Conservation (phyloP, 2,888 invertebrate species). For the Horisme vitalbata region DNA sequence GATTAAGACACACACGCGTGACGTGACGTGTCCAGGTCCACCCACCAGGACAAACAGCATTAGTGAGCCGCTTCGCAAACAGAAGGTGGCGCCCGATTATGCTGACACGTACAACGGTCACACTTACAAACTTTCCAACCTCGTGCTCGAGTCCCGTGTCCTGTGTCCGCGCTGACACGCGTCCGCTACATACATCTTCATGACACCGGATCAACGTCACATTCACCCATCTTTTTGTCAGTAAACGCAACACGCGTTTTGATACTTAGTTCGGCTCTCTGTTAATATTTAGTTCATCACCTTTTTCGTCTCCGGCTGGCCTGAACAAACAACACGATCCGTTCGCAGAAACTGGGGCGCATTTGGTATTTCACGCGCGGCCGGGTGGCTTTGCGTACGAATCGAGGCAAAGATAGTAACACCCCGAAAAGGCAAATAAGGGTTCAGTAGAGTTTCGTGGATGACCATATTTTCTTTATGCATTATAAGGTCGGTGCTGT, state of each 20-base stretch:
- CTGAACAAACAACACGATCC: conserved; percentile 79
- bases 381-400: conserved; percentile 72
- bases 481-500: conserved; percentile 66
- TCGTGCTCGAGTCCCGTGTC: conserved; percentile 43
- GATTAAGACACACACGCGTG: conserved; percentile 75
- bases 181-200: conserved; percentile 46
- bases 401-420: conserved; percentile 76
- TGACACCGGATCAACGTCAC: conserved; percentile 51
- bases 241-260: conserved; percentile 52
- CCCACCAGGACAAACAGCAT: conserved; percentile 72
- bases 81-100: conserved; percentile 67
- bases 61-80: conserved; percentile 71
- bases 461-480: conserved; percentile 75
- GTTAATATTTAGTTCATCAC: conserved; percentile 73
- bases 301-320: conserved; percentile 62
- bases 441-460: conserved; percentile 70
- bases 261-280: conserved; percentile 58
- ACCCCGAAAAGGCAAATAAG: conserved; percentile 77
- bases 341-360: conserved; percentile 76
- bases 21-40: conserved; percentile 67
- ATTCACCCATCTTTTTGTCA: conserved; percentile 43
- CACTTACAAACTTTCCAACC: conserved; percentile 50
- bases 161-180: conserved; percentile 53
- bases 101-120: conserved; percentile 54
- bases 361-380: conserved; percentile 81